Evolutionary conservation across 1,140 invertebrate species (phyloP).

Genomic region (Bombus vancouverensis): DNA sequence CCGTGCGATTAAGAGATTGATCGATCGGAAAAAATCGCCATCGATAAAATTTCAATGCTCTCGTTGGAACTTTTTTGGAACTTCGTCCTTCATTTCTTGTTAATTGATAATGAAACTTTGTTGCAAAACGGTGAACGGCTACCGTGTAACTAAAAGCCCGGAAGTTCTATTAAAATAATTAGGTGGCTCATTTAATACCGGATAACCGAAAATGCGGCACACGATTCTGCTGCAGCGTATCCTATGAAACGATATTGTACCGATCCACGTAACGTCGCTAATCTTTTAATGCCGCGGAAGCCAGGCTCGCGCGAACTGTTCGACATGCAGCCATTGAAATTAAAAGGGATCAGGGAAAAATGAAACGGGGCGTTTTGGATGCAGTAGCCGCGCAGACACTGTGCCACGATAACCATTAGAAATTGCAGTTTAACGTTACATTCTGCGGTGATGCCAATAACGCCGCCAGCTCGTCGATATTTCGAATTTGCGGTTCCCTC

Average conservation of each 20-base stretch:
- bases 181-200: background rate
- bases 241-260: slow-evolving; percentile 19
- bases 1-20: too few species aligned
- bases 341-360: slow-evolving; percentile 58
- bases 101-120: background rate
- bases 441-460: slow-evolving; percentile 41
- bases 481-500: slow-evolving; percentile 31
- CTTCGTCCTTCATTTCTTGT: too few species aligned
- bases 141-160: background rate
- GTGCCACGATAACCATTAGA: slow-evolving; percentile 32
- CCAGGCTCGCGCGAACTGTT: slow-evolving; percentile 33
- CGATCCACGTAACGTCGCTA: slow-evolving; percentile 24
- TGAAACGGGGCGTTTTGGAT: slow-evolving; percentile 36
- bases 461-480: slow-evolving; percentile 43
- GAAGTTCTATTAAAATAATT: slow-evolving; percentile 16
- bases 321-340: slow-evolving; percentile 52
- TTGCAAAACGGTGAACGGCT: too few species aligned
- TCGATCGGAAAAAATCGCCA: too few species aligned
- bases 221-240: background rate
- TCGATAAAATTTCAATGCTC: too few species aligned
- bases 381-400: background rate
- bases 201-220: background rate
- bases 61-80: too few species aligned
- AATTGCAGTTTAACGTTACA: slow-evolving; percentile 54
- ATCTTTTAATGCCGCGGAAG: slow-evolving; percentile 40